These are phyloP conservation scores for Oppia nitens DNA, from an alignment of 1,140 invertebrate species.

Conservation along the genomic window DNA sequence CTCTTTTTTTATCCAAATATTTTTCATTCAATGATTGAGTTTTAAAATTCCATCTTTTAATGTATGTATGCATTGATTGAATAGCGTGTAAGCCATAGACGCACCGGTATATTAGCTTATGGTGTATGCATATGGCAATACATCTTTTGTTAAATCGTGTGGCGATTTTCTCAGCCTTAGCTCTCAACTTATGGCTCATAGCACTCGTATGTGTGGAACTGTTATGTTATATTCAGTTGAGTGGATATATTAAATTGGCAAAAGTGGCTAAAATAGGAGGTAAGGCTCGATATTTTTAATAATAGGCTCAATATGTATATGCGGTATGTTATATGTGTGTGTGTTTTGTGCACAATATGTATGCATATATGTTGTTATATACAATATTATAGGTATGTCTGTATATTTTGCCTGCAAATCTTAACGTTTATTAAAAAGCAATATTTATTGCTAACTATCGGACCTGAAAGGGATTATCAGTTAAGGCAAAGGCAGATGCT, in stretches of 20 bases:
- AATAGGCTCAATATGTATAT: neutral
- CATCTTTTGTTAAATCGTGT: neutral
- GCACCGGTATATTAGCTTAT: too few species aligned
- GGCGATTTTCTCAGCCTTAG: neutral
- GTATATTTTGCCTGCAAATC: neutral
- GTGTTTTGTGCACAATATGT: neutral
- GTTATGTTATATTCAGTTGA: neutral
- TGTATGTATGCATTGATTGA: too few species aligned
- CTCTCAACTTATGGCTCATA: neutral
- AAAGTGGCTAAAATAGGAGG: neutral
- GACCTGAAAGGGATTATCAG: neutral
- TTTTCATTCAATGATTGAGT: neutral
- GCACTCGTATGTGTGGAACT: too few species aligned
- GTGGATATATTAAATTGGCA: neutral
- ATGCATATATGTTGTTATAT: too few species aligned
- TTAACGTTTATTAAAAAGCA: neutral
- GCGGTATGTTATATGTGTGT: neutral
- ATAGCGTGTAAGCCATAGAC: neutral
- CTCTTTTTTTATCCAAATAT: too few species aligned
- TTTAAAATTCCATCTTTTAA: too few species aligned
- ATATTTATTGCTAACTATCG: neutral
- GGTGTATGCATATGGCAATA: too few species aligned
- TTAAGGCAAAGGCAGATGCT: neutral
- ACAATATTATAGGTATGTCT: too few species aligned
- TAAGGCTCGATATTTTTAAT: neutral